Evolutionary conservation across 92 coral and sea anemone genomes (phyloP), one percentile per base, ranked within the genome.

Genomic region (Bergia puertoricense): DNA sequence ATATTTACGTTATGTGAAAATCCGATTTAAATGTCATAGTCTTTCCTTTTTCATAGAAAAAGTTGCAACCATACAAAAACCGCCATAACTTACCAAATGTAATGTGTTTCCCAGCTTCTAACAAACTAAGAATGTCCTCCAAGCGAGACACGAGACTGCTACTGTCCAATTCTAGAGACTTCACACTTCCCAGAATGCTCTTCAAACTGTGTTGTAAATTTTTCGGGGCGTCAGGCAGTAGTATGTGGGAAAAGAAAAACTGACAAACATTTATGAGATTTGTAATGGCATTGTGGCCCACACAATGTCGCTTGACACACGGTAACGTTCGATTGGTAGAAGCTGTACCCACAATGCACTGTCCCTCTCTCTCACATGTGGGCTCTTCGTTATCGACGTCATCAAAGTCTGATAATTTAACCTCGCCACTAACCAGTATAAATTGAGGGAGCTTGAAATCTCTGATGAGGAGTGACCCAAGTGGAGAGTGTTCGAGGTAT

Each of bases 311-410:
- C 82, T 88, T 75, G 59, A 88, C 89, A 59, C 99, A 97, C 4
- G 93, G 93, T 40, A 94, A 81, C 40, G 97, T 95, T 82, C 90
- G 88, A 57, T 95, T 94, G 56, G 74, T 36, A 20, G 76, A 90
- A n/a, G 76, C 51, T 46, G 96, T 89, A 20, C 92, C 92, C 80
- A 97, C 94, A 73, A 94, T 74, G 90, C 99, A 97, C 38, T 95
- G 93, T 7, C 44, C 88, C 68, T 81, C 54, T 10, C 92, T 79
- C 20, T 42, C 85, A 81, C 99, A 97, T 50, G 86, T 48, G 75
- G 90, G 95, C 74, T 91, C 94, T 72, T 97, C 97, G 86, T 97
- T 97, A 84, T 94, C 98, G 16, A 97, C 96, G 88, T 97, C 99
- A 76, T 97, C 99, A 59, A 97, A 45, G 82, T 97, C 99, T 1